Evolutionary conservation across 2,797 vertebrate species (phyloP).

Genomic region (Pangasius sanitwongsei): DNA sequence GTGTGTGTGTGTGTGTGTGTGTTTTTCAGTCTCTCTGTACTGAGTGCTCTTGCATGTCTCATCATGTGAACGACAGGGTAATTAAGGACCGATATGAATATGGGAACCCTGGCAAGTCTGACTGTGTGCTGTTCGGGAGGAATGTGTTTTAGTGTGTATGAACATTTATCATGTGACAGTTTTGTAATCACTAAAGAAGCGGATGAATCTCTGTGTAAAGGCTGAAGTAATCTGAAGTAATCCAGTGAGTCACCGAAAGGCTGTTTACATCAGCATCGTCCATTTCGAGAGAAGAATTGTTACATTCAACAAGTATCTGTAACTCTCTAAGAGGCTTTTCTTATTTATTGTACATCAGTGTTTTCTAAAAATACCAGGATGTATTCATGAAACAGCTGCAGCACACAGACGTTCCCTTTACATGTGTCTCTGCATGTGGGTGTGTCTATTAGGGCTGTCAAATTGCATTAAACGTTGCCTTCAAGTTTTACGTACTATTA

Average conservation of each 20-base stretch:
- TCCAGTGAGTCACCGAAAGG: slow-evolving; percentile 24
- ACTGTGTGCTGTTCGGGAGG: slow-evolving; percentile 37
- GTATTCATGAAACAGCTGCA: background rate
- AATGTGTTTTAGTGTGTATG: slow-evolving; percentile 46
- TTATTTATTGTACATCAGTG: no score
- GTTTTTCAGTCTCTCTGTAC: background rate
- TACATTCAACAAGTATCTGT: slow-evolving; percentile 15
- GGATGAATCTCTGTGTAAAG: slow-evolving; percentile 1
- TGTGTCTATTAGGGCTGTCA: background rate
- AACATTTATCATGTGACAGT: slow-evolving; percentile 29
- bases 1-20: slow-evolving; percentile 17
- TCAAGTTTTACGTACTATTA: background rate
- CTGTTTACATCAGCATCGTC: background rate
- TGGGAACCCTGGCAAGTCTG: slow-evolving; percentile 30
- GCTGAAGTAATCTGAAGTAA: background rate
- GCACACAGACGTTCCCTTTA: background rate
- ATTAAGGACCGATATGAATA: slow-evolving; percentile 67
- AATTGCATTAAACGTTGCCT: background rate
- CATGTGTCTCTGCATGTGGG: background rate
- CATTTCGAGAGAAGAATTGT: background rate
- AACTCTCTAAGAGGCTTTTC: background rate
- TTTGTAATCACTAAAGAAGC: slow-evolving; percentile 20
- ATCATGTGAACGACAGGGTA: slow-evolving; percentile 68
- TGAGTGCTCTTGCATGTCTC: slow-evolving; percentile 64
- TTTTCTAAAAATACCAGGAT: background rate